Base-by-base conservation (phyloP, 2,797 vertebrate species). In the Pagetopsis macropterus region DNA sequence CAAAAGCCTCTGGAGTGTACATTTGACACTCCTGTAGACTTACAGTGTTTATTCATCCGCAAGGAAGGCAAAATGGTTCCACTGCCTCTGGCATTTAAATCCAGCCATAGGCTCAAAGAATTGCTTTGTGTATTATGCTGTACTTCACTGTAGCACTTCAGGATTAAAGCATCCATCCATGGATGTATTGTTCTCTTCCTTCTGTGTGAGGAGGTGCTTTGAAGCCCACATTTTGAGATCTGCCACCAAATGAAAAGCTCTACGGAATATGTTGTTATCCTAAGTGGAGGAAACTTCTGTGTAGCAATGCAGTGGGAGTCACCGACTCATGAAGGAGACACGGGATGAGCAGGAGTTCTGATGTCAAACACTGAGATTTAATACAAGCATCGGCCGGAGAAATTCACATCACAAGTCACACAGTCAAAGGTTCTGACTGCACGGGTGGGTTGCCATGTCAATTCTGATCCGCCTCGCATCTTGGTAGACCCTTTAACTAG, bases 1-100 rank as follows among this genome's bases (percentile, higher is more conserved):
- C 40, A 45, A 16, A 51, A 56, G 68, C 63, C 41, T 15, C 45
- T 65, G n/a, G 44, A 56, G 68, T 72, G 64, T 79, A 70, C 55
- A 73, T 54, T 27, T 84, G 86, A 78, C 65, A 86, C 57, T 72
- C 19, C 52, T 65, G 33, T 84, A 59, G 72, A 77, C 70, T 81
- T 85, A 56, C 48, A 59, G 75, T 71, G 48, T 65, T 85, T 79
- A 70, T 84, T 87, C 80, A 68, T 67, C 60, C 83, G 78, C 87
- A 72, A 73, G 67, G 51, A 78, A 87, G 64, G 62, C 72, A 72
- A 65, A 68, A 43, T 81, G 79, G 48, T 65, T 81, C 86, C 71
- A 43, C 59, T 44, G 57, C 55, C 48, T 61, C 57, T 65, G 64
- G 60, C 69, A 78, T 37, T 37, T 50, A 62, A 81, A 72, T 75